Evolutionary conservation across 2,113 vertebrate genomes (phyloP).

Genomic region (Aix galericulata): DNA sequence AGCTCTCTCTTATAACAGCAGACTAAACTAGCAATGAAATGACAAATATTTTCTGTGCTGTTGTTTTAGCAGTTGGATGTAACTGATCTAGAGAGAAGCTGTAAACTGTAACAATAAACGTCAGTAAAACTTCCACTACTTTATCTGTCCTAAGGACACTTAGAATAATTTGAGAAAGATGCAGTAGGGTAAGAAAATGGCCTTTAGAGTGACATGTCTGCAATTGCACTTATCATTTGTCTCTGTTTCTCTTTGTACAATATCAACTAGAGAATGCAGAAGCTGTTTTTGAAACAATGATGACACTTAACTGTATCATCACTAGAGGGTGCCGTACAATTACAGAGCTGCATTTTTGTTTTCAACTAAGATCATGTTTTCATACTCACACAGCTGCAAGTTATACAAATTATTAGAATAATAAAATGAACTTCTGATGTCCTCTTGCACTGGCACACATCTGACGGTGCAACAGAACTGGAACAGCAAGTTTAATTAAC

Average conservation of each 20-base stretch:
- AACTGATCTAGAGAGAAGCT: not conserved
- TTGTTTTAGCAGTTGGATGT: not conserved
- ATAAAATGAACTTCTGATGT: not conserved
- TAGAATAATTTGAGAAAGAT: not conserved
- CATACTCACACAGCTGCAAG: not conserved
- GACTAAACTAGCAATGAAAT: not conserved
- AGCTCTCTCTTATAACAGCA: not conserved
- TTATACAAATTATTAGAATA: not conserved
- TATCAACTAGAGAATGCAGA: not conserved
- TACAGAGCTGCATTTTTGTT: not conserved
- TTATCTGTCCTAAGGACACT: accelerated
- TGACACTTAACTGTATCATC: not conserved
- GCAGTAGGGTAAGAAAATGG: accelerated
- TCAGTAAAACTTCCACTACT: not conserved
- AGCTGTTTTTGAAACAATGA: not conserved
- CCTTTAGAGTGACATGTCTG: not conserved
- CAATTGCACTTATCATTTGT: not conserved
- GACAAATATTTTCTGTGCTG: not conserved
- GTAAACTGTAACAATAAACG: not conserved
- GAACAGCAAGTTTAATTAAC: not conserved
- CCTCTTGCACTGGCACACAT: not conserved
- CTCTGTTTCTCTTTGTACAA: no score
- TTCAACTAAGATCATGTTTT: not conserved
- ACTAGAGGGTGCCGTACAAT: constrained; percentile 42
- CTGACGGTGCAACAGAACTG: not conserved